These are phyloP conservation scores for Caenorhabditis sp. DNA, from an alignment of 2,888 invertebrate species.

Conservation along the genomic window DNA sequence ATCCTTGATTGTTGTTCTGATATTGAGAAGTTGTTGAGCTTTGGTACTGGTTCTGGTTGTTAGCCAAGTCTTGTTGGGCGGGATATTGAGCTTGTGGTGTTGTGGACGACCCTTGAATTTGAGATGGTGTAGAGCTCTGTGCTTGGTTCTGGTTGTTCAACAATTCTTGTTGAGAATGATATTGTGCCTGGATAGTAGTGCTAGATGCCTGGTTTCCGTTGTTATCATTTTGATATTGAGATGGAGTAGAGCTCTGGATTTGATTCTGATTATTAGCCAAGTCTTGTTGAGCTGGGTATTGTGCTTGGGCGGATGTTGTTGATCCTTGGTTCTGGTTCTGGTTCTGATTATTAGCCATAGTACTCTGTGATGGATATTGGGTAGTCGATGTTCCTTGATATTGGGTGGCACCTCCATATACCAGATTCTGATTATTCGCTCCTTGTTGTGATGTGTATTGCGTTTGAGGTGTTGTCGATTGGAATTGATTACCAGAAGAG, in stretches of 20 bases:
- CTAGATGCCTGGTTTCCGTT: background rate
- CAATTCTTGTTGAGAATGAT: too few species aligned
- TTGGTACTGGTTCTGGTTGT: background rate
- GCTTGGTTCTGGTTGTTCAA: too few species aligned
- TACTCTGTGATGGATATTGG: background rate
- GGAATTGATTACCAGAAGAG: background rate
- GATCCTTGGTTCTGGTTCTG: background rate
- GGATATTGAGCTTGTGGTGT: background rate
- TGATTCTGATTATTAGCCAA: background rate
- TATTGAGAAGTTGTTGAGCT: background rate
- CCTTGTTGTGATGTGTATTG: slow-evolving; percentile 27
- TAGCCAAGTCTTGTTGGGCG: too few species aligned
- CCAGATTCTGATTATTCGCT: background rate
- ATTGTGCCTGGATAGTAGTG: background rate
- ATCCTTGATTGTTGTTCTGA: slow-evolving; percentile 1
- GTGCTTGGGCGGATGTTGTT: background rate
- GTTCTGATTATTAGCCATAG: background rate
- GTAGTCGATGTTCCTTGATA: background rate
- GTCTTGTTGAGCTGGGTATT: background rate
- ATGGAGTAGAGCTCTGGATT: background rate
- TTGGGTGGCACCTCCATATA: too few species aligned
- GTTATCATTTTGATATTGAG: background rate
- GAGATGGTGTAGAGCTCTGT: too few species aligned
- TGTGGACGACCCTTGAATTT: background rate
- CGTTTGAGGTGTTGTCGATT: background rate